These are phyloP conservation scores for Timema cristinae DNA, from an alignment of 2,888 invertebrate genomes.

Conservation along the genomic window DNA sequence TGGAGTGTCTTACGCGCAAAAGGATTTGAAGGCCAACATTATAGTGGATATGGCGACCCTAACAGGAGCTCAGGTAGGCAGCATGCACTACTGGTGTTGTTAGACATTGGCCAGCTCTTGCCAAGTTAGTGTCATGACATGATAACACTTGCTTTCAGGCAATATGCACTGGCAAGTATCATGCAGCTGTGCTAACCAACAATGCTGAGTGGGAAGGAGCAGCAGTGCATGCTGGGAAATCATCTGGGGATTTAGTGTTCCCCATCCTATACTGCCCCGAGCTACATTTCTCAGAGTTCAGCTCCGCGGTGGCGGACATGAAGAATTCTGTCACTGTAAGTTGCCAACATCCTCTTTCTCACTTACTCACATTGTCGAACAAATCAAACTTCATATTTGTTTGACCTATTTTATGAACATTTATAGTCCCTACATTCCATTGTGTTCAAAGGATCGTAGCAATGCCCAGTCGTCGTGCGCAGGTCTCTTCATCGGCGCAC, in stretches of 20 bases:
- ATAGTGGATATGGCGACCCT: constrained; percentile 89
- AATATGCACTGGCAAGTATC: constrained; percentile 82
- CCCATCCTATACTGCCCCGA: constrained; percentile 86
- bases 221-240: constrained; percentile 62
- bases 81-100: constrained; percentile 5
- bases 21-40: constrained; percentile 75
- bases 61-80: constrained; percentile 76
- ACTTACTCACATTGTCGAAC: neutral
- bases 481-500: constrained; percentile 79
- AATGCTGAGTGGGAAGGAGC: constrained; percentile 59
- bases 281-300: constrained; percentile 83
- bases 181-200: constrained; percentile 79
- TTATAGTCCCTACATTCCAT: no score
- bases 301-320: constrained; percentile 85
- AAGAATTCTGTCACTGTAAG: constrained; percentile 84
- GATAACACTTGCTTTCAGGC: constrained; percentile 51
- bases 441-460: constrained; percentile 63
- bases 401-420: neutral
- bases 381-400: neutral
- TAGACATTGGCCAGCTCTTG: neutral
- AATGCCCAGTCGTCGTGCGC: constrained; percentile 88
- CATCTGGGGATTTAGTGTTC: constrained; percentile 77
- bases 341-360: constrained; percentile 31
- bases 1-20: constrained; percentile 76
- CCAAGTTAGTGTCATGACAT: no score